Base-by-base conservation (phyloP, 2,113 vertebrate genomes). In the Stegastes partitus region DNA sequence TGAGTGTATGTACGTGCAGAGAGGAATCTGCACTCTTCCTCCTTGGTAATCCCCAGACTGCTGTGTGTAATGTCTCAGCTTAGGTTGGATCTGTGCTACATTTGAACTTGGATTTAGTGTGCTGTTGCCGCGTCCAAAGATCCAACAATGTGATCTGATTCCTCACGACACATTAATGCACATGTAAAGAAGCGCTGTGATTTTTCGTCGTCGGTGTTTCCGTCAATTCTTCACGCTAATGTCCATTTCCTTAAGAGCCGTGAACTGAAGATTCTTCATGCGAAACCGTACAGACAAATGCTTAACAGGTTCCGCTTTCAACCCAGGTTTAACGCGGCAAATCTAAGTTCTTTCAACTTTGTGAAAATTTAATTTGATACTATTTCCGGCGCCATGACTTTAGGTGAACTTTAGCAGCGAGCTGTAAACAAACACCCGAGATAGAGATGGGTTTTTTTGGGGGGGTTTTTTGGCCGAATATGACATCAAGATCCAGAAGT, bases 401-500 rank as follows among this genome's bases (percentile, higher is more conserved):
- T 21, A 63, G 63, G 11, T 56, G 70, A 84, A 54, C 51, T 54
- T 54, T 14, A 12, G 68, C 71, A 57, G 49, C 0, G 63, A 70
- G 70, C 64, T 55, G 45, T 39, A 83, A 90, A 89, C 68, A 77
- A 85, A 90, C 53, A 68, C 69, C 34, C 14, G 0, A 50, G 62
- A 72, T 76, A 45, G 25, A 68, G n/a, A n/a, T n/a, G n/a, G n/a
- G n/a, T n/a, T n/a, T n/a, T n/a, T n/a, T n/a, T n/a, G n/a, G n/a
- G n/a, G n/a, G n/a, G 57, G 31, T 2, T 28, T 28, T 34, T 79
- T 62, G 59, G 63, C 31, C 59, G 47, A 64, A 57, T 66, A 47
- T 19, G 42, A 64, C 82, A 16, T 18, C 15, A 18, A 50, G 31
- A 62, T 73, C 58, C 59, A 26, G 50, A 80, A 79, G 34, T 34